Evolutionary conservation across 2,113 vertebrate genomes (phyloP).

Genomic region (Indicator indicator): DNA sequence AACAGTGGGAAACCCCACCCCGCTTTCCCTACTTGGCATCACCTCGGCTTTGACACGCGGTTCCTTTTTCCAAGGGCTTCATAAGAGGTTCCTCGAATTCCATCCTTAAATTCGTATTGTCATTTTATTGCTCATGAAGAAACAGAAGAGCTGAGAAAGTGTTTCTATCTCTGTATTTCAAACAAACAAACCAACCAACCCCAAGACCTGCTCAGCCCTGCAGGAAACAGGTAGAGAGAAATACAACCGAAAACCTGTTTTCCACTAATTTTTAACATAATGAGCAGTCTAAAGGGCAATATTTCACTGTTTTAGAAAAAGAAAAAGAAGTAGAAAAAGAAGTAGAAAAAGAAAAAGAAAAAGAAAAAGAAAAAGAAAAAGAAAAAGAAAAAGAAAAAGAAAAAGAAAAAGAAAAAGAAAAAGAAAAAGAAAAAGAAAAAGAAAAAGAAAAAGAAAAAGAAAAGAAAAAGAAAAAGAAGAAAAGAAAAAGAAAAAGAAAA

Average conservation of each 20-base stretch:
- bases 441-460: constrained; percentile 22
- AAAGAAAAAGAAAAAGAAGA: too few relatives aligned
- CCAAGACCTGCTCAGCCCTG: not conserved
- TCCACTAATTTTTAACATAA: constrained; percentile 23
- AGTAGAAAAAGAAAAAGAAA: not conserved
- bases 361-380: constrained; percentile 15
- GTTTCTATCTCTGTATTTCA: not conserved
- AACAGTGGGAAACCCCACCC: not conserved
- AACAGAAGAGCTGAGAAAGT: not conserved
- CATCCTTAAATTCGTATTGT: not conserved
- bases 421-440: constrained; percentile 1
- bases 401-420: not conserved
- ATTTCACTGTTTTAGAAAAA: not conserved
- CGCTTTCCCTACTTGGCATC: not conserved
- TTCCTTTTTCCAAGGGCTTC: not conserved
- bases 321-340: too few relatives aligned
- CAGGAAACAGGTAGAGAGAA: constrained; percentile 27
- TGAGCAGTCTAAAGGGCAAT: not conserved
- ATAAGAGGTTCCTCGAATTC: not conserved
- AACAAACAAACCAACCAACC: not conserved
- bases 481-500: too few relatives aligned
- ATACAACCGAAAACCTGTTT: not conserved
- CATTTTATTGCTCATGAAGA: constrained; percentile 6
- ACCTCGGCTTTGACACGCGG: not conserved
- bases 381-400: constrained; percentile 8